Conservation (phyloP, 2,888 invertebrate genomes). For the Patella depressa region DNA sequence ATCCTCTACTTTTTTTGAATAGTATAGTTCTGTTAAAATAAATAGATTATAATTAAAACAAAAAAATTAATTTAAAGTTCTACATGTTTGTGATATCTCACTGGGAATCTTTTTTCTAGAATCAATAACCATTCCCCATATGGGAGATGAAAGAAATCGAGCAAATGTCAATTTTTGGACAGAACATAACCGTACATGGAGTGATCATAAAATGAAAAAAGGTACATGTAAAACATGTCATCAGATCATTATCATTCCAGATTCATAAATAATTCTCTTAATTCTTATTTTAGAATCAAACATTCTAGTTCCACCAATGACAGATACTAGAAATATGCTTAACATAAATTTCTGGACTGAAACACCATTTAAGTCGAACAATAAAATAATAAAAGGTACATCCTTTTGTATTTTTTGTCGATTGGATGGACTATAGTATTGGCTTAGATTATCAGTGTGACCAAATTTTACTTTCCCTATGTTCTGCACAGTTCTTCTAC, state of each 20-base stretch:
- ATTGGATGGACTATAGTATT: too few species aligned
- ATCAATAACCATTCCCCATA: slow-evolving; percentile 20
- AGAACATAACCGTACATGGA: slow-evolving; percentile 22
- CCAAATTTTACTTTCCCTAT: too few species aligned
- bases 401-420: neutral
- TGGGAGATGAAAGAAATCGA: slow-evolving; percentile 48
- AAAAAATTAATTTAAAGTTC: too few species aligned
- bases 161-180: slow-evolving; percentile 47
- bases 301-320: slow-evolving; percentile 31
- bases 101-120: slow-evolving; percentile 16
- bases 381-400: slow-evolving; percentile 33
- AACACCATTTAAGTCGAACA: slow-evolving; percentile 23
- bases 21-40: too few species aligned
- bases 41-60: too few species aligned
- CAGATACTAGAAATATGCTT: slow-evolving; percentile 62
- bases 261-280: neutral
- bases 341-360: slow-evolving; percentile 64
- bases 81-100: neutral
- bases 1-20: too few species aligned
- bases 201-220: slow-evolving; percentile 19
- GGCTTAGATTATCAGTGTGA: too few species aligned
- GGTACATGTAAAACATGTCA: slow-evolving; percentile 9
- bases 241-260: too few species aligned
- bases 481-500: too few species aligned
- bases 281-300: neutral